Evolutionary conservation across 2,113 vertebrate genomes (phyloP).

Genomic region (Cranoglanis bouderius): DNA sequence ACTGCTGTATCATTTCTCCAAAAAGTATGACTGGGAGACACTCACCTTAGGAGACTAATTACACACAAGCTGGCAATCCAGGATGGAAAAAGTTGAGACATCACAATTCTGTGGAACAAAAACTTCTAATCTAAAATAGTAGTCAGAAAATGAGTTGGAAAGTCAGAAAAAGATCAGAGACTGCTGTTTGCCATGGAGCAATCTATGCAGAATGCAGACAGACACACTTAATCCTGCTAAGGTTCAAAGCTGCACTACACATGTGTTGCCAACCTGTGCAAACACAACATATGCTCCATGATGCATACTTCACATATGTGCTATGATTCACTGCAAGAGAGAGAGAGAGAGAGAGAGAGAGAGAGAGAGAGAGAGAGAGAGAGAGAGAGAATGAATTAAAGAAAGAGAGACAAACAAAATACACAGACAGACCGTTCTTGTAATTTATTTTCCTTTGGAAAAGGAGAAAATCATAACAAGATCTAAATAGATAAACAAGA

Average conservation of each 20-base stretch:
- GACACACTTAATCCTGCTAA: conserved; percentile 65
- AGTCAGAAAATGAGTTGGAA: neutral
- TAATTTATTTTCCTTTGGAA: neutral
- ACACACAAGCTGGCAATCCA: conserved; percentile 26
- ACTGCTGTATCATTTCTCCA: conserved; percentile 41
- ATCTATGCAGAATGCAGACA: conserved; percentile 54
- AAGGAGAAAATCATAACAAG: neutral
- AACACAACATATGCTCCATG: conserved; percentile 40
- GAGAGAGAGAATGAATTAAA: conserved; percentile 39
- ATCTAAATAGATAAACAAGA: neutral
- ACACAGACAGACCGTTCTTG: neutral
- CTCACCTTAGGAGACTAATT: conserved; percentile 22
- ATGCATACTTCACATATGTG: neutral
- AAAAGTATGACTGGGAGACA: conserved; percentile 2
- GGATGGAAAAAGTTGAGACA: conserved; percentile 5
- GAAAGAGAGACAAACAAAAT: conserved; percentile 50
- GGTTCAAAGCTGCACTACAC: conserved; percentile 66
- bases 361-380: conserved; percentile 41
- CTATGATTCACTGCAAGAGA: conserved; percentile 40
- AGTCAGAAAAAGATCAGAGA: conserved; percentile 29
- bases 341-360: conserved; percentile 35
- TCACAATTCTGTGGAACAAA: neutral
- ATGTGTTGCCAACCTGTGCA: conserved; percentile 73
- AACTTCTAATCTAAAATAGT: neutral
- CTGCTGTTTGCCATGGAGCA: conserved; percentile 21